phyloP scores from a whole-genome alignment of 2,113 vertebrate species.

The Ophthalmolycus amberensis region DNA sequence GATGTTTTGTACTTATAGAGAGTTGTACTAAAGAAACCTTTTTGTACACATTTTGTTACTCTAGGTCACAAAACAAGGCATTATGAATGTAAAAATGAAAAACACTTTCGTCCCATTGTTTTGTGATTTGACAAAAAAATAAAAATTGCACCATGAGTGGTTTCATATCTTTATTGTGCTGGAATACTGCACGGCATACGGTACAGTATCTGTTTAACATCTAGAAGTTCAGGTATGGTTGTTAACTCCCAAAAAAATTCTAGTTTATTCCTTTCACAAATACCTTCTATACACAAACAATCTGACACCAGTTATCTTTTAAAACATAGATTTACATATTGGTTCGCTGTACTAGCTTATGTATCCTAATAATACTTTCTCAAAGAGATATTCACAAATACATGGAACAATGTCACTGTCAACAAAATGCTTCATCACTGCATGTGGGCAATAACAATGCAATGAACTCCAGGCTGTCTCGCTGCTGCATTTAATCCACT shows the following conservation, averaged over 20 bases:
- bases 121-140: slow-evolving; percentile 30
- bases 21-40: slow-evolving; percentile 16
- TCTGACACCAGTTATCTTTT: not conserved
- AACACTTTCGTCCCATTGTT: slow-evolving; percentile 2
- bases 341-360: not conserved
- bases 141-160: slow-evolving; percentile 12
- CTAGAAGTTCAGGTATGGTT: slow-evolving; percentile 18
- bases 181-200: slow-evolving; percentile 16
- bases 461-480: not conserved
- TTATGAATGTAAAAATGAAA: slow-evolving; percentile 36
- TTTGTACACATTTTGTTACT: slow-evolving; percentile 10
- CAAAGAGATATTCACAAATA: not conserved
- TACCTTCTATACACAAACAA: not conserved
- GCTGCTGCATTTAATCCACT: slow-evolving; percentile 3
- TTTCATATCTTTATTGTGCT: slow-evolving; percentile 54
- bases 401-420: not conserved
- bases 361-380: not conserved
- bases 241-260: not conserved
- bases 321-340: slow-evolving; percentile 13
- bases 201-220: slow-evolving; percentile 50
- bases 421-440: slow-evolving; percentile 1
- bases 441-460: not conserved
- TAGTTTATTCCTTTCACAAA: slow-evolving; percentile 2
- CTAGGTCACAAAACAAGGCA: not conserved
- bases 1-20: slow-evolving; percentile 46